A percentile compares a stretch with the other conserved stretches of the same genome.
Evolutionary conservation across 2,113 vertebrate genomes (phyloP).

Genomic region (Channa argus): DNA sequence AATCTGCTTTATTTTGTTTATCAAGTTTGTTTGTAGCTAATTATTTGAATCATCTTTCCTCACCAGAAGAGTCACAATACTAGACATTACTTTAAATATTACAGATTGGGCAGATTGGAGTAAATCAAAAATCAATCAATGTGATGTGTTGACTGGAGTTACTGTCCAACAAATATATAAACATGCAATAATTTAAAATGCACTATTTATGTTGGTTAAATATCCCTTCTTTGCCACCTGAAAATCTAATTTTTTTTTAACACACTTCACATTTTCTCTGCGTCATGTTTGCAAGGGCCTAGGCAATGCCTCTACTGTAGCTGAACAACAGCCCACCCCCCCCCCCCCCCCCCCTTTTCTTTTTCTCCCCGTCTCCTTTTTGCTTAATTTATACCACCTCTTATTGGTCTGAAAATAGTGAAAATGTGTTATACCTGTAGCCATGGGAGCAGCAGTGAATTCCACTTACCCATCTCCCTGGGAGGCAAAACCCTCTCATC

Average conservation of each 20-base stretch:
- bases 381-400: constrained; percentile 16
- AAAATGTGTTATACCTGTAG: constrained; percentile 69
- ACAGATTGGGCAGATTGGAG: not conserved
- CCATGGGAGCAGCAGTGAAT: constrained; percentile 70
- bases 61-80: not conserved
- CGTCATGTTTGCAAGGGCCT: constrained; percentile 18
- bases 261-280: not conserved
- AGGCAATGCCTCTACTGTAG: not conserved
- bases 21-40: too few species aligned
- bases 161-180: not conserved
- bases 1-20: not conserved
- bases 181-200: not conserved
- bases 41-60: too few species aligned
- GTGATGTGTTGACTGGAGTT: not conserved
- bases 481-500: constrained; percentile 71
- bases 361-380: not conserved
- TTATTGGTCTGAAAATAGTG: constrained; percentile 51
- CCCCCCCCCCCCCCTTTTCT: not conserved
- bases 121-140: not conserved
- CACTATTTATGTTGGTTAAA: not conserved
- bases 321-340: constrained; percentile 16
- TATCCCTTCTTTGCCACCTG: not conserved
- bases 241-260: not conserved
- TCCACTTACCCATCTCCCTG: constrained; percentile 64
- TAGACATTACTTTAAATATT: not conserved